Conservation (phyloP, 2,888 invertebrate species). For the Eupeodes luniger region DNA sequence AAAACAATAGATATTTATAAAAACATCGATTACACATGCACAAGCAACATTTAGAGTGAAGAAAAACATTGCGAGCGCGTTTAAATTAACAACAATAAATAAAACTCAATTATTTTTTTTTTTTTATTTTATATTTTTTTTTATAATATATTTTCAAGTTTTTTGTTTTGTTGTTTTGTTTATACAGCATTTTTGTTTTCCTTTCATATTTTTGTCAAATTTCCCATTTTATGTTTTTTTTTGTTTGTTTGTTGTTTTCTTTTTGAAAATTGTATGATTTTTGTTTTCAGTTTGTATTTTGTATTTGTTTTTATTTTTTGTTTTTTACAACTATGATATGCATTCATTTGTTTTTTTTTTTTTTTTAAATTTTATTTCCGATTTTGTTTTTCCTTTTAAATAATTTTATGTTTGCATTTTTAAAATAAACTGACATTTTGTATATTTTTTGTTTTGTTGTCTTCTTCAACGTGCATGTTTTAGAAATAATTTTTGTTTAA, state of each 20-base stretch:
- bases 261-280: conserved; percentile 77
- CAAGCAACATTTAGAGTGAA: conserved; percentile 75
- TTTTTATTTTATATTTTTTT: conserved; percentile 76
- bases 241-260: conserved; percentile 46
- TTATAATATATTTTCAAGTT: conserved; percentile 82
- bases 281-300: conserved; percentile 68
- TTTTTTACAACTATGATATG: conserved; percentile 93
- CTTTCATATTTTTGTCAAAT: conserved; percentile 78
- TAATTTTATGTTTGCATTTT: conserved; percentile 77
- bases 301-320: conserved; percentile 48
- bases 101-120: conserved; percentile 60
- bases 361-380: conserved; percentile 74
- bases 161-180: conserved; percentile 77
- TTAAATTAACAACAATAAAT: conserved; percentile 61
- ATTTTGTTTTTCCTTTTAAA: conserved; percentile 78
- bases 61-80: conserved; percentile 62
- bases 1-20: conserved; percentile 36
- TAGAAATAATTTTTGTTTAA: conserved; percentile 66
- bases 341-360: conserved; percentile 85
- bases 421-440: conserved; percentile 76
- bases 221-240: conserved; percentile 73
- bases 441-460: conserved; percentile 54
- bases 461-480: conserved; percentile 71
- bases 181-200: conserved; percentile 80
- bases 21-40: conserved; percentile 71